These are phyloP conservation scores for Xiphydria camelus DNA, from an alignment of 2,888 invertebrate species.

Conservation along the genomic window DNA sequence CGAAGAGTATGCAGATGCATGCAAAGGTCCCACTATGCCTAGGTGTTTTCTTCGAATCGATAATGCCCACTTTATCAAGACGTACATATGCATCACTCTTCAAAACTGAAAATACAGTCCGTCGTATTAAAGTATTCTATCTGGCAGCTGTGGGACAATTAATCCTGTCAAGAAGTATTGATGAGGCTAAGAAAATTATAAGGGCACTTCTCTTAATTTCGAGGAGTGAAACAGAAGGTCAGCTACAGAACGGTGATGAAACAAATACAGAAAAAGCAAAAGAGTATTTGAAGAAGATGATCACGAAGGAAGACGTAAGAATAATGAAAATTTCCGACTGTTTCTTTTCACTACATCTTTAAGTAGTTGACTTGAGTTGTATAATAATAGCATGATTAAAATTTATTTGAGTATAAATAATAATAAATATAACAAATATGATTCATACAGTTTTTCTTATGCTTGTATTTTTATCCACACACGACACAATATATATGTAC, in stretches of 20 bases:
- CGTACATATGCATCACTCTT: constrained; percentile 15
- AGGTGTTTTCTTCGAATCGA: constrained; percentile 21
- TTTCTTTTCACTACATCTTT: no score
- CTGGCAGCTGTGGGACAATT: constrained; percentile 18
- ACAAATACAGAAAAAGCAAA: constrained; percentile 5
- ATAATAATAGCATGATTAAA: no score
- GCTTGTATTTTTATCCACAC: no score
- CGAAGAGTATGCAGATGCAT: constrained; percentile 23
- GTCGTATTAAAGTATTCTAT: constrained; percentile 20
- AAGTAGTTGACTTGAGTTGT: no score
- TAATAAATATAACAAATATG: not conserved
- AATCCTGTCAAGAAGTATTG: constrained; percentile 3
- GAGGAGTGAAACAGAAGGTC: constrained; percentile 5
- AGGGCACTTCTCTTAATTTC: constrained; percentile 3
- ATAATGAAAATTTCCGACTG: not conserved
- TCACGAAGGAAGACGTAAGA: constrained; percentile 4
- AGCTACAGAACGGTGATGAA: not conserved
- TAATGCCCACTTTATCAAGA: constrained; percentile 24
- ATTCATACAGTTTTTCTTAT: no score
- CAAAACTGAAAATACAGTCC: constrained; percentile 5
- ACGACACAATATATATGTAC: not conserved
- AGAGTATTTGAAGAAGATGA: constrained; percentile 2
- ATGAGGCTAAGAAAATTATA: constrained; percentile 1
- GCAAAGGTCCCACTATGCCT: constrained; percentile 2
- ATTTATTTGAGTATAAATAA: no score